Conservation (phyloP, 2,797 vertebrate genomes). For the Muscicapa comitata region DNA sequence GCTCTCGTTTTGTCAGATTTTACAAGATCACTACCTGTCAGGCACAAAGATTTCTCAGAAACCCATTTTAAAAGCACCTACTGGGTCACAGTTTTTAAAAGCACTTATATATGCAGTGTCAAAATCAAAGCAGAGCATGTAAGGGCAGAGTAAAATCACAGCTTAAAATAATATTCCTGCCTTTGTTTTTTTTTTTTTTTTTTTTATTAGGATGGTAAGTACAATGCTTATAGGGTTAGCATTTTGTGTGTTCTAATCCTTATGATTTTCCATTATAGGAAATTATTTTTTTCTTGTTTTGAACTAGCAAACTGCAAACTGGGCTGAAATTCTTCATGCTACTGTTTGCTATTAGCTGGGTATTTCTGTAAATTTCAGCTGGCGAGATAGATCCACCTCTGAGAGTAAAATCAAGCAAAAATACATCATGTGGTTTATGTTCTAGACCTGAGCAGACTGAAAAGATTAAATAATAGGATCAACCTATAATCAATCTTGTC, state of each 20-base stretch:
- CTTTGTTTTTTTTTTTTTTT: not conserved
- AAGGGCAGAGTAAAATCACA: not conserved
- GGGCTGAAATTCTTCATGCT: not conserved
- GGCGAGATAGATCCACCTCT: not conserved
- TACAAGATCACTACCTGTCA: not conserved
- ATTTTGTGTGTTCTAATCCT: not conserved
- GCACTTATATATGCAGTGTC: accelerated
- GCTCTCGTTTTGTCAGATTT: not conserved
- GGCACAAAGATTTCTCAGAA: conserved; percentile 25
- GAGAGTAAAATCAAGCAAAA: not conserved
- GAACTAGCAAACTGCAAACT: not conserved
- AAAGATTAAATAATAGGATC: not conserved
- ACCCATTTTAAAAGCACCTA: not conserved
- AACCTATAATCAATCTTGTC: not conserved
- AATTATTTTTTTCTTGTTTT: not conserved
- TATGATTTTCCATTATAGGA: not conserved
- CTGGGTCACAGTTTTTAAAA: not conserved
- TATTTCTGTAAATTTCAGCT: not conserved
- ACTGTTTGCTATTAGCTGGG: not conserved
- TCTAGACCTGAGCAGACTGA: not conserved
- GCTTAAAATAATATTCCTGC: not conserved
- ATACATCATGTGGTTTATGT: not conserved
- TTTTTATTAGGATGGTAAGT: not conserved
- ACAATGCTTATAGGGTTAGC: not conserved
- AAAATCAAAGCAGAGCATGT: not conserved